Base-by-base conservation (phyloP, 2,888 invertebrate genomes). In the Pristionchus exspectatus region DNA sequence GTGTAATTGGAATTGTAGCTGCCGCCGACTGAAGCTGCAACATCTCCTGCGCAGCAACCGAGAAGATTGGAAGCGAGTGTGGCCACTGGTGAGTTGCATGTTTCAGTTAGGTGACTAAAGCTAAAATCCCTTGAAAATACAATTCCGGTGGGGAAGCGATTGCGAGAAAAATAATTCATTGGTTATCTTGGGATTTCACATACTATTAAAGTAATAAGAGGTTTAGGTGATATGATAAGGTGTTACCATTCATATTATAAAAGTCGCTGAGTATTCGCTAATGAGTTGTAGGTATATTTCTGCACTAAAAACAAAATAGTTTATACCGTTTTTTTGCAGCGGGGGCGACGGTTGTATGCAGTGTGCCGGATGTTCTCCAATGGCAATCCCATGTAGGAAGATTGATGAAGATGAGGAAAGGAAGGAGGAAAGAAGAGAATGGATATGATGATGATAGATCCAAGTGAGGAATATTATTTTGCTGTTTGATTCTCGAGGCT, bases 341-440 rank as follows among this genome's bases (percentile, higher is more conserved):
- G 10, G 87, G 63, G 12, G 66, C 66, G 10, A 69, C 87, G 16
- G 69, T 87, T 2, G 87, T 87, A 27, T 56, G 56, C 59, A 69
- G 87, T 44, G 66, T 87, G 87, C 18, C 87, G 14, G 87, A 87
- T n/a, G 18, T 87, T 44, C 66, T 87, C 50, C 87, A 87, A 27
- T 87, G 87, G 87, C 38, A 54, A 50, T 9, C 66, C 16, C 66
- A 54, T 27, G 87, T 50, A 38, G 69, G 16, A 30, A 44, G 27
- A 38, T 33, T 87, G 44, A 44, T 69, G 66, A 33, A 44, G 44
- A 38, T 69, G 87, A 66, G 50, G 69, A 69, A 24, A 18, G 69
- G n/a, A n/a, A 69, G 12, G 44, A 27, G 50, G 38, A 87, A 14
- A 21, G 69, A 69, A 4, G 69, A 87, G 59, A 84, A 63, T 56